Evolutionary conservation across 2,797 vertebrate species (phyloP).

Genomic region (Syncerus caffer): DNA sequence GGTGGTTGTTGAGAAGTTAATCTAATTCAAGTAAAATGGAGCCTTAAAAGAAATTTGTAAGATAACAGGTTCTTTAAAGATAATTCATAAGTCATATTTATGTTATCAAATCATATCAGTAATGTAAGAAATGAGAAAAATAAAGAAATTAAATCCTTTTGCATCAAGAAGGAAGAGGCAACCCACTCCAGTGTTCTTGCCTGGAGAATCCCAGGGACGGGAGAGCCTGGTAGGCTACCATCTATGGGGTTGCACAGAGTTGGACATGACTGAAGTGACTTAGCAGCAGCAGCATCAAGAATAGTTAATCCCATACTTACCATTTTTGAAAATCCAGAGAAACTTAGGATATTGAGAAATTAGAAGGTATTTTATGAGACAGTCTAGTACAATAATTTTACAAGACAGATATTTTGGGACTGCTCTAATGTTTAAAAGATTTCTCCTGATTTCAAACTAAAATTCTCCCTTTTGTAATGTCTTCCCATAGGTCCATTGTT

Average conservation of each 20-base stretch:
- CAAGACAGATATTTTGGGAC: neutral
- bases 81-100: slow-evolving; percentile 17
- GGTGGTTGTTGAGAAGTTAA: neutral
- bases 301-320: neutral
- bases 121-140: neutral
- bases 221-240: too few relatives aligned
- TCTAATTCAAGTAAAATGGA: neutral
- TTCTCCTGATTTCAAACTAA: neutral
- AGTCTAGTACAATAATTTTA: neutral
- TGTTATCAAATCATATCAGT: neutral
- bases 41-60: neutral
- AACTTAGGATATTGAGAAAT: neutral
- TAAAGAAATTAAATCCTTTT: slow-evolving; percentile 14
- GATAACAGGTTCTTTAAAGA: slow-evolving; percentile 13
- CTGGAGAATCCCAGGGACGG: too few relatives aligned
- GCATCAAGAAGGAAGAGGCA: neutral
- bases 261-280: too few relatives aligned
- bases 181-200: too few relatives aligned
- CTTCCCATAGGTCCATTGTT: neutral
- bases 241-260: too few relatives aligned
- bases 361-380: neutral
- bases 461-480: neutral
- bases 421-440: slow-evolving; percentile 13
- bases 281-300: neutral
- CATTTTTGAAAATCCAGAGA: slow-evolving; percentile 4